Conservation (phyloP, 2,113 vertebrate species). For the Phoenicopterus ruber region DNA sequence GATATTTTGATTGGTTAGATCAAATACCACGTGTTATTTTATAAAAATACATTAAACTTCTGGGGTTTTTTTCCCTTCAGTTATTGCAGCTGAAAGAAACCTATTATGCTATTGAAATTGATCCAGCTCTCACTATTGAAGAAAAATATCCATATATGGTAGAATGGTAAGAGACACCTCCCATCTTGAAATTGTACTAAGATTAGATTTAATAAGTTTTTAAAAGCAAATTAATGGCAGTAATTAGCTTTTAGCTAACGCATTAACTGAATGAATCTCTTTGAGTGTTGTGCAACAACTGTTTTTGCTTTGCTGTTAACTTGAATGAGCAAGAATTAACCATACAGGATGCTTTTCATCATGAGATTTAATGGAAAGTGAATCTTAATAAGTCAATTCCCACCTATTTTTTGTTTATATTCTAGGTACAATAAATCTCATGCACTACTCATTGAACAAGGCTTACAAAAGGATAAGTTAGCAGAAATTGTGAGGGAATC, state of each 20-base stretch:
- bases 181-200: background rate
- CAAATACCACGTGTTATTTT: background rate
- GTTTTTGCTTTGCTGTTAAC: background rate
- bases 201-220: background rate
- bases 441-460: conserved; percentile 88
- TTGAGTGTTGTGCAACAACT: background rate
- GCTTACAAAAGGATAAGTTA: conserved; percentile 85
- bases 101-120: conserved; percentile 96
- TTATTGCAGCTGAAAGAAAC: conserved; percentile 90
- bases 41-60: background rate
- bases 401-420: background rate
- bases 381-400: background rate
- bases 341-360: background rate
- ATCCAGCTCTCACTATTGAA: conserved; percentile 87
- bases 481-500: conserved; percentile 90
- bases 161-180: conserved; percentile 86
- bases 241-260: background rate
- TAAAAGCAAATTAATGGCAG: background rate
- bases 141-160: conserved; percentile 96
- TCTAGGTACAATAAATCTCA: conserved; percentile 96
- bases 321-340: background rate
- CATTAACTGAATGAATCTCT: background rate
- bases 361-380: background rate
- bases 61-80: conserved; percentile 53
- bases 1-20: background rate